Percentiles rank a stretch among this genome's conserved stretches.
Evolutionary conservation across 53 echinoderm and acorn worm genomes (phyloP).

Genomic region (Paelopatides confundens): DNA sequence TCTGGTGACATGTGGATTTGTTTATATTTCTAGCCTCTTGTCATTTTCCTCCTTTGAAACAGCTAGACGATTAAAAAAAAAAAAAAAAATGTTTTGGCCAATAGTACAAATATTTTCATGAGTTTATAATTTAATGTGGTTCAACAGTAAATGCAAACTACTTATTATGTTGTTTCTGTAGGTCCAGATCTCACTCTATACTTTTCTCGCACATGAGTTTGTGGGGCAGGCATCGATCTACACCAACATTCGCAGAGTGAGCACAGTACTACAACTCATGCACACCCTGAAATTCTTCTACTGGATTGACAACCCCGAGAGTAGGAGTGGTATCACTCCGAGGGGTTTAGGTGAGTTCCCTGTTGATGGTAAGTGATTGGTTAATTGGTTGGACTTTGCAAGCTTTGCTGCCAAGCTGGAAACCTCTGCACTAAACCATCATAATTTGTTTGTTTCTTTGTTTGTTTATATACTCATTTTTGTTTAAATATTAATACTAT

Average conservation of each 20-base stretch:
- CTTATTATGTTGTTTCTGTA: background rate
- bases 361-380: constrained; percentile 39
- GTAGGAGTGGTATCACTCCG: constrained; percentile 83
- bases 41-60: too few species aligned
- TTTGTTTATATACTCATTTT: too few species aligned
- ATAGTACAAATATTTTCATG: too few species aligned
- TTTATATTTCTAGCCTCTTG: too few species aligned
- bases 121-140: too few species aligned
- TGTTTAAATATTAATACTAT: too few species aligned
- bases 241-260: constrained; percentile 98
- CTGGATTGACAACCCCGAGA: constrained; percentile 98
- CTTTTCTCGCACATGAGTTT: constrained; percentile 99
- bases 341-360: constrained; percentile 87
- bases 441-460: background rate
- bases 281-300: constrained; percentile 99
- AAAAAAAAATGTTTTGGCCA: too few species aligned
- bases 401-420: constrained; percentile 31
- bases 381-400: constrained; percentile 10
- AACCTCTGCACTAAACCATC: constrained; percentile 20
- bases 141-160: too few species aligned
- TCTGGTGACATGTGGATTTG: too few species aligned
- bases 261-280: constrained; percentile 98
- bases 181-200: constrained; percentile 80
- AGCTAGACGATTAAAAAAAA: too few species aligned
- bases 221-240: constrained; percentile 95